Base-by-base conservation (phyloP, 1,140 invertebrate species). In the Macrobrachium nipponense region DNA sequence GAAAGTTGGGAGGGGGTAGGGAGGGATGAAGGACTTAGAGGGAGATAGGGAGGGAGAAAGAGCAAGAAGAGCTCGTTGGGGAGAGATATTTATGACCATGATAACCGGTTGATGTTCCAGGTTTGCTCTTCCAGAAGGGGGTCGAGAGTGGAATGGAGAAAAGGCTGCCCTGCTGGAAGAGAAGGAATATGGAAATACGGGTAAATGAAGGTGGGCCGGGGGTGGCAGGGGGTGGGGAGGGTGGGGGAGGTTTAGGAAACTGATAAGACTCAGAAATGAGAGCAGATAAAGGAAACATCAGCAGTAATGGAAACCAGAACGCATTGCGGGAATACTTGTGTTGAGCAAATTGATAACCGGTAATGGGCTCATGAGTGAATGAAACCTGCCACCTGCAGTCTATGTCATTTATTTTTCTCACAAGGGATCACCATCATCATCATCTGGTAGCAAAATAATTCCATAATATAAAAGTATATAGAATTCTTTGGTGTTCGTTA, bases 11-110 rank as follows among this genome's bases (percentile, higher is more conserved):
- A 12, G 12, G 51, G 12, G 51, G 12, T 0, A 51, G 51, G 51
- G 51, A 10, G 5, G 51, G 51, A 12, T 51, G 7, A 51, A 51
- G 51, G 51, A 51, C 51, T 51, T 51, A 0, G 2, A 6, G 5
- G 51, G 2, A 3, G 2, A 3, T 51, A 51, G 51, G 5, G 2
- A 51, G 51, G 51, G 12, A 12, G 51, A 6, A 12, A 51, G 5
- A 6, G 2, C 51, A 51, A 51, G 51, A 51, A 12, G 51, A 51
- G 51, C 51, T 51, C 51, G 51, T 51, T 8, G 51, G 51, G 51
- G 51, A 51, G 1, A 51, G 51, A 51, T 82, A 82, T 82, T 82
- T 82, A 82, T 82, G 81, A 62, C 81, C 23, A 23, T 43, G 23
- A 27, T 23, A 70, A 70, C 68, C 68, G 68, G 68, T 70, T 70